Percentiles rank a stretch among this genome's conserved stretches.
These are phyloP conservation scores for Aethina tumida DNA, from an alignment of 1,140 invertebrate genomes.

Conservation along the genomic window DNA sequence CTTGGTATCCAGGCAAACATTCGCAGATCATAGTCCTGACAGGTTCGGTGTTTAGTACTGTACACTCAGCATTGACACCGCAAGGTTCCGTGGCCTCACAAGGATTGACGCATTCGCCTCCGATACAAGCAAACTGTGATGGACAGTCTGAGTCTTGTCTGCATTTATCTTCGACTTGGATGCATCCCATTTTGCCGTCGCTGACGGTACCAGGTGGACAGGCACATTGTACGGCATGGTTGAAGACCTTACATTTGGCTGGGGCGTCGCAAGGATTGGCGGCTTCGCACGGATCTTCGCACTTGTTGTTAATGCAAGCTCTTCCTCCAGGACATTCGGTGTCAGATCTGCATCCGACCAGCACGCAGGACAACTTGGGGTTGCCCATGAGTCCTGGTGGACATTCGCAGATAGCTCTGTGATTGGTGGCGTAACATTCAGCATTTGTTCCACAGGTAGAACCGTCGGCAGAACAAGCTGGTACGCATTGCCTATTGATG, in stretches of 20 bases:
- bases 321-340: slow-evolving; percentile 62
- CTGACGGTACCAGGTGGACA: slow-evolving; percentile 69
- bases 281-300: slow-evolving; percentile 61
- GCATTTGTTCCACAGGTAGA: slow-evolving; percentile 38
- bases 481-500: slow-evolving; percentile 66
- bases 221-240: slow-evolving; percentile 64
- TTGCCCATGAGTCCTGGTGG: slow-evolving; percentile 71
- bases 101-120: slow-evolving; percentile 72
- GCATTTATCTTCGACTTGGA: slow-evolving; percentile 52
- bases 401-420: slow-evolving; percentile 72
- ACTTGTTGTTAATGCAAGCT: slow-evolving; percentile 71
- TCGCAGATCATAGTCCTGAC: slow-evolving; percentile 82
- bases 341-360: slow-evolving; percentile 63
- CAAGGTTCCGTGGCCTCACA: slow-evolving; percentile 72
- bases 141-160: slow-evolving; percentile 72
- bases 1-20: slow-evolving; percentile 74
- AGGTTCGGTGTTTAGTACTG: slow-evolving; percentile 68
- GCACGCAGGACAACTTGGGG: slow-evolving; percentile 62
- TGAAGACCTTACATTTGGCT: slow-evolving; percentile 63
- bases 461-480: slow-evolving; percentile 59
- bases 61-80: slow-evolving; percentile 69
- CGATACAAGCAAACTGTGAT: slow-evolving; percentile 69
- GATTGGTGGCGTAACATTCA: slow-evolving; percentile 64
- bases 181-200: slow-evolving; percentile 54
- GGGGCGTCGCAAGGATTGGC: slow-evolving; percentile 55